Conservation (phyloP, 2,888 invertebrate genomes). For the Crossocerus cetratus region DNA sequence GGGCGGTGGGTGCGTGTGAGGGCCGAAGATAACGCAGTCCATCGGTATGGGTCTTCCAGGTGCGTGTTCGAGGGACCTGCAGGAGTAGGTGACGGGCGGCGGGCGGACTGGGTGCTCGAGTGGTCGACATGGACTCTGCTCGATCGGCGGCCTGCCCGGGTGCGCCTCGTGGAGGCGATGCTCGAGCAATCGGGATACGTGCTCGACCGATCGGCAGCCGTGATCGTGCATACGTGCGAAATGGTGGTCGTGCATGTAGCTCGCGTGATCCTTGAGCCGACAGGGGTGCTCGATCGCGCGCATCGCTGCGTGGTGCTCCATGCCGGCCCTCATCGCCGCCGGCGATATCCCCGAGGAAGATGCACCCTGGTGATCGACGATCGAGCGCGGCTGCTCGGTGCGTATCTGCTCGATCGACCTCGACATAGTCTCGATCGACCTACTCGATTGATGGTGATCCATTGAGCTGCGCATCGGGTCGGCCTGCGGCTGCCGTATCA, state of each 20-base stretch:
- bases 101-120: conserved; percentile 60
- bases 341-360: conserved; percentile 48
- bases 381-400: conserved; percentile 59
- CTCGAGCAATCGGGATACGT: conserved; percentile 69
- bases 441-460: conserved; percentile 64
- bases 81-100: conserved; percentile 68
- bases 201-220: conserved; percentile 72
- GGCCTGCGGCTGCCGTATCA: conserved; percentile 63
- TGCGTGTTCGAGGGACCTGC: conserved; percentile 75
- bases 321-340: conserved; percentile 49
- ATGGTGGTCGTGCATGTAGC: conserved; percentile 68
- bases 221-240: conserved; percentile 68
- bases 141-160: conserved; percentile 53
- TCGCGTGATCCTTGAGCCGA: conserved; percentile 70
- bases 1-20: conserved; percentile 79
- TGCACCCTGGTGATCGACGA: conserved; percentile 56
- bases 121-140: conserved; percentile 59
- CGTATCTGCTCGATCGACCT: conserved; percentile 55
- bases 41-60: conserved; percentile 77
- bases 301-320: conserved; percentile 67
- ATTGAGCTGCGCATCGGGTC: conserved; percentile 49
- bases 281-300: conserved; percentile 72
- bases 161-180: conserved; percentile 69
- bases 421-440: conserved; percentile 67
- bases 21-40: conserved; percentile 77